phyloP scores from a whole-genome alignment of 1,140 invertebrate genomes.

The Sarcophaga peregrina region DNA sequence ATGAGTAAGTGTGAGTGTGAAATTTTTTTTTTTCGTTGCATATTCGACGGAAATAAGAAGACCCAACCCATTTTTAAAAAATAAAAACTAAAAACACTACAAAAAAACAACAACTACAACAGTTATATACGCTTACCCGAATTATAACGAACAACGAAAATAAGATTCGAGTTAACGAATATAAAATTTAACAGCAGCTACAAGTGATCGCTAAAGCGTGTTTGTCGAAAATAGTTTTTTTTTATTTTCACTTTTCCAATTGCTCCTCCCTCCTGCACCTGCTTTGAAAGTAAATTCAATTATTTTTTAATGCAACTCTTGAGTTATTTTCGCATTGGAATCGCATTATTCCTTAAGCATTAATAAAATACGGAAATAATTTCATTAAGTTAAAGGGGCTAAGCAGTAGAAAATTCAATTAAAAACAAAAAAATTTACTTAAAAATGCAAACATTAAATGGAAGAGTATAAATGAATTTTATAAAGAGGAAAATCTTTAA shows the following conservation, averaged over 20 bases:
- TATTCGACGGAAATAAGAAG: slow-evolving; percentile 30
- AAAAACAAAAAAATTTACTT: too few species aligned
- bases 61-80: slow-evolving; percentile 32
- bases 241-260: background rate
- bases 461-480: too few species aligned
- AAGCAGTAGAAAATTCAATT: too few species aligned
- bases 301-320: background rate
- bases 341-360: too few species aligned
- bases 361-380: background rate
- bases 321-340: too few species aligned
- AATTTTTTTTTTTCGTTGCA: slow-evolving; percentile 29
- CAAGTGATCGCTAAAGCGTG: background rate
- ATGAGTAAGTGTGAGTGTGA: too few species aligned
- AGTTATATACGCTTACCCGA: background rate
- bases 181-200: background rate
- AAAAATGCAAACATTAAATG: too few species aligned
- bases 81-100: too few species aligned
- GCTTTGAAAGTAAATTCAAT: background rate
- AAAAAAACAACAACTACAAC: too few species aligned
- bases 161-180: background rate
- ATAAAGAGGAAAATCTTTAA: too few species aligned
- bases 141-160: slow-evolving; percentile 11
- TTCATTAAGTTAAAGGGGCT: background rate
- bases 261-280: background rate
- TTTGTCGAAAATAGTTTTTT: background rate